Conservation (phyloP, 1,140 invertebrate genomes). For the Drosophila bocki region DNA sequence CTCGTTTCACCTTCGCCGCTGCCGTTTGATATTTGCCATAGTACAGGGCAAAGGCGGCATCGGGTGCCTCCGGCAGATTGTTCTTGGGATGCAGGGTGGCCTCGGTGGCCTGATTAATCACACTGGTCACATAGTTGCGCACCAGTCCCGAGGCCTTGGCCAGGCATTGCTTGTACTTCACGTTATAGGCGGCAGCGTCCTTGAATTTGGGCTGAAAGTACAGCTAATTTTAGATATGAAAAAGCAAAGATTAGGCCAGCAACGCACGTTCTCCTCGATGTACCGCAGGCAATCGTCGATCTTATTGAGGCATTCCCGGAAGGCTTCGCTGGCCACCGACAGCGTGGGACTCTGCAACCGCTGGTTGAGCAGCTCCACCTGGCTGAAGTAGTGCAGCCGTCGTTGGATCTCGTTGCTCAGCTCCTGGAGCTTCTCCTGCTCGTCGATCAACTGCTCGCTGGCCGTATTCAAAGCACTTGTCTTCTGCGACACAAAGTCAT, state of each 20-base stretch:
- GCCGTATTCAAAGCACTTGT: constrained; percentile 95
- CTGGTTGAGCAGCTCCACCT: constrained; percentile 92
- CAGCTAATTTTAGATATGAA: background rate
- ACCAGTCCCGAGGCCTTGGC: constrained; percentile 92
- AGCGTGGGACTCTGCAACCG: constrained; percentile 92
- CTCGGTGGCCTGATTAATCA: constrained; percentile 91
- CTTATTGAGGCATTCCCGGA: constrained; percentile 92
- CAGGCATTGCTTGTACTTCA: constrained; percentile 92
- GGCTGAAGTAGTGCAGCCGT: constrained; percentile 93
- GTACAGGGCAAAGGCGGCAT: constrained; percentile 94
- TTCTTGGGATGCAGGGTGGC: constrained; percentile 87
- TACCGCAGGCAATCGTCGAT: constrained; percentile 96
- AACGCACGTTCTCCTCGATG: constrained; percentile 92
- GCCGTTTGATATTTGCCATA: constrained; percentile 97
- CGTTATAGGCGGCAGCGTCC: constrained; percentile 90
- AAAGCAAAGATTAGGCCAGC: background rate
- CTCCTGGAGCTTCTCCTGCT: constrained; percentile 93
- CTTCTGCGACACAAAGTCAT: constrained; percentile 94
- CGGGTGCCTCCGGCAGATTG: constrained; percentile 84
- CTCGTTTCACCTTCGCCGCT: constrained; percentile 92
- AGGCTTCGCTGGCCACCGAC: constrained; percentile 93
- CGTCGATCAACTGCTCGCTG: constrained; percentile 94
- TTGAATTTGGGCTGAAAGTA: constrained; percentile 88
- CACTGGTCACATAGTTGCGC: constrained; percentile 90
- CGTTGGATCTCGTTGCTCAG: constrained; percentile 92